A percentile compares a stretch with the other conserved stretches of the same genome.
Evolutionary conservation across 2,888 invertebrate genomes (phyloP).

Genomic region (Stenodema calcarata): DNA sequence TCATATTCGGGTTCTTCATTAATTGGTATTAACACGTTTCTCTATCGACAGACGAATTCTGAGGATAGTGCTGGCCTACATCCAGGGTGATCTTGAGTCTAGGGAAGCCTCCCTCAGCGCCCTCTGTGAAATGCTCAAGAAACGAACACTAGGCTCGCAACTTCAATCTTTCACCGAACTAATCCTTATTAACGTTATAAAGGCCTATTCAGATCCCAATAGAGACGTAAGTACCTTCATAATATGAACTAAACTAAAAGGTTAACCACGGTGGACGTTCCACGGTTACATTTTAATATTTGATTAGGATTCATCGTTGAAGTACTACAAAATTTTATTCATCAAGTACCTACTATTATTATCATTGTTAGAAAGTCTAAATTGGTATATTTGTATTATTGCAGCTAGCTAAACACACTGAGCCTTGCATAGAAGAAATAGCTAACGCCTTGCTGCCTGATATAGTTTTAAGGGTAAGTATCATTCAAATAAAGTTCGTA

Average conservation of each 20-base stretch:
- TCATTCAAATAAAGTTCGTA: not conserved
- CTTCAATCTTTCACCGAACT: constrained; percentile 92
- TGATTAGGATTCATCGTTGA: no score
- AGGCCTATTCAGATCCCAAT: constrained; percentile 78
- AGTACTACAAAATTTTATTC: no score
- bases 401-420: constrained; percentile 82
- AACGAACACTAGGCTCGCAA: constrained; percentile 75
- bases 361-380: not conserved
- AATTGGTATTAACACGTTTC: not conserved
- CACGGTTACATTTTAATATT: no score
- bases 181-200: constrained; percentile 85
- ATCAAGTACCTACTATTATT: no score
- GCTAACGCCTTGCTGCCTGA: constrained; percentile 83
- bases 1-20: not conserved
- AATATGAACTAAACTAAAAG: no score
- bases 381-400: constrained; percentile 48
- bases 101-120: constrained; percentile 65
- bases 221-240: constrained; percentile 65
- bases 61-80: constrained; percentile 73
- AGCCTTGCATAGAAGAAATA: constrained; percentile 78
- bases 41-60: constrained; percentile 64
- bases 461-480: constrained; percentile 61
- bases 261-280: no score
- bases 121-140: constrained; percentile 83
- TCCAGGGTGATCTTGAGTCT: constrained; percentile 61